Base-by-base conservation (phyloP, 2,888 invertebrate species). In the Nemotelus pantherinus region DNA sequence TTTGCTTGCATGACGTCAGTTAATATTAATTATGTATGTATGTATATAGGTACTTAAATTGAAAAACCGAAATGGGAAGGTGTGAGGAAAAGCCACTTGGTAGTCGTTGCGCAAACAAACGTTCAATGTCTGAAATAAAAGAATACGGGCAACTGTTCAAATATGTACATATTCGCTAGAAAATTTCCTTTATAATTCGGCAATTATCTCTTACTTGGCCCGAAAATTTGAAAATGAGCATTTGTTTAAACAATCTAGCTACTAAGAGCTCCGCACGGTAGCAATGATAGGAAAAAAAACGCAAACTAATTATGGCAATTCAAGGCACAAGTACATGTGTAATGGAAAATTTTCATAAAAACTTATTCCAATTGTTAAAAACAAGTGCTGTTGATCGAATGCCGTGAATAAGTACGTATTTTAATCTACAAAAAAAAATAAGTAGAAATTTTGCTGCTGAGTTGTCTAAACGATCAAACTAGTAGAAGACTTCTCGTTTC, bases 61-160 rank as follows among this genome's bases (percentile, higher is more conserved):
- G 44, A 50, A 47, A 74, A 53, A 25, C 5, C 25, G 55, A 60
- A 63, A 47, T 45, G 6, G 44, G 25, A 60, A 60, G 74, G 48
- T 60, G 74, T 48, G 48, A 48, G 63, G 60, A 44, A 74, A 74
- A 60, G 48, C 60, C 50, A 74, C 50, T 63, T 7, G 43, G 39
- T 5, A 25, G 64, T 44, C 10, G 25, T 68, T 68, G 50, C 48
- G 41, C 39, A 68, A 41, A 50, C 68, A 68, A 68, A 10, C 65
- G 39, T 41, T 57, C 55, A 25, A 74, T 60, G 63, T 60, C 74
- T 74, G 74, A 74, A 74, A 60, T 60, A 50, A 60, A 74, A 48
- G 74, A 50, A 50, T 74, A 39, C 3, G 3, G 2, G 39, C 74
- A 74, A 60, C 63, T 74, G 74, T 44, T 63, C 48, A 74, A 74